These are phyloP conservation scores for Sisor rabdophorus DNA, from an alignment of 2,113 vertebrate genomes.

Conservation along the genomic window DNA sequence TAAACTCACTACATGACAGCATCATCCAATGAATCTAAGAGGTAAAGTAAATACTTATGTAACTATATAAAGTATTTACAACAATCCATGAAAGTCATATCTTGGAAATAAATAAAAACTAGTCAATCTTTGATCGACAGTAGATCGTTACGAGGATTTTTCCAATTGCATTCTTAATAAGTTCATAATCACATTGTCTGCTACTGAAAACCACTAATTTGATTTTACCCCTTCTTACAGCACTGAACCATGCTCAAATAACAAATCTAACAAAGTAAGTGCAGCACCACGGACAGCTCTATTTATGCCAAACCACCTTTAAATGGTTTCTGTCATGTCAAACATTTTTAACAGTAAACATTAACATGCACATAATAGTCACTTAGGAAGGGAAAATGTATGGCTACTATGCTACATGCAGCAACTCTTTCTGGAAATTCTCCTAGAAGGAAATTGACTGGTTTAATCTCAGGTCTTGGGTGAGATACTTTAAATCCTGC, in stretches of 20 bases:
- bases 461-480: background rate
- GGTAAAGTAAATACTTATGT: background rate
- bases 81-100: background rate
- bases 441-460: background rate
- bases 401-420: too few relatives aligned
- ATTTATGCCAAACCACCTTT: background rate
- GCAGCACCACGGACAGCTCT: slow-evolving; percentile 32
- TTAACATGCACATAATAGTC: background rate
- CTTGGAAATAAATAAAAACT: background rate
- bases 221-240: background rate
- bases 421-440: background rate
- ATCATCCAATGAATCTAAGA: background rate
- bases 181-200: slow-evolving; percentile 3
- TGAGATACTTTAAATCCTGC: background rate
- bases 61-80: background rate
- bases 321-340: background rate
- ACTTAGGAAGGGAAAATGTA: too few relatives aligned
- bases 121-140: background rate
- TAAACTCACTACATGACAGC: too few relatives aligned
- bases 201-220: background rate
- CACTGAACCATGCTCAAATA: background rate
- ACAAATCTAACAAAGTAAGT: slow-evolving; percentile 10
- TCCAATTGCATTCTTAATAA: background rate
- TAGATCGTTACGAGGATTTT: slow-evolving; percentile 7
- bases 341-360: slow-evolving; percentile 15